phyloP scores from a whole-genome alignment of 2,888 invertebrate genomes.

The Patella ulyssiponensis region DNA sequence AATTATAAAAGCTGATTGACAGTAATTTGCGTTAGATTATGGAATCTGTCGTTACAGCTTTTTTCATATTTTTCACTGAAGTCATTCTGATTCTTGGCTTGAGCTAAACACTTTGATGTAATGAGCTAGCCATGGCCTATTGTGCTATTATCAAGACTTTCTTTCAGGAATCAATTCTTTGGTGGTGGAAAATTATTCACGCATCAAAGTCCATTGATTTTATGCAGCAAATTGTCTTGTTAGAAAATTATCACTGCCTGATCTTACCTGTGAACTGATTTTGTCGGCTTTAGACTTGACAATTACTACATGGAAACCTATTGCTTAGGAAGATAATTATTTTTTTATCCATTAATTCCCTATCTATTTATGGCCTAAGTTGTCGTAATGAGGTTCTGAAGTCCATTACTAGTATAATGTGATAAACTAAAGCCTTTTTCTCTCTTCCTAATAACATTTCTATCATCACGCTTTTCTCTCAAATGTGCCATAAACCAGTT shows the following conservation, averaged over 20 bases:
- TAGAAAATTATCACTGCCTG: background rate
- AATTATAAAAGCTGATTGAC: too few species aligned
- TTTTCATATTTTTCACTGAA: too few species aligned
- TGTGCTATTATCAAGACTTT: background rate
- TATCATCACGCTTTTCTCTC: too few species aligned
- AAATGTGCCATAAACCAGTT: too few species aligned
- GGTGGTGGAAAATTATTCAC: background rate
- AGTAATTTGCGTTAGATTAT: too few species aligned
- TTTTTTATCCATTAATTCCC: constrained; percentile 9
- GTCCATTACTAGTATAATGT: constrained; percentile 1
- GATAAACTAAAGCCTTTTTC: background rate
- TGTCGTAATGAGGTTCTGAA: background rate
- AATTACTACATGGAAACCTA: background rate
- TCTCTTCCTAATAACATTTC: too few species aligned
- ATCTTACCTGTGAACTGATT: background rate
- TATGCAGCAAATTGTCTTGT: background rate
- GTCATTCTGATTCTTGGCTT: too few species aligned
- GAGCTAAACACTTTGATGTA: too few species aligned
- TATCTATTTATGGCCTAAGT: constrained; percentile 7
- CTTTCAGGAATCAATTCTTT: background rate
- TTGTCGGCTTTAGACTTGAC: background rate
- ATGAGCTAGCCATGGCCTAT: too few species aligned
- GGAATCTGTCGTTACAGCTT: too few species aligned
- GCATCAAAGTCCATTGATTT: background rate
- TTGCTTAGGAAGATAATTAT: constrained; percentile 3